A percentile compares a stretch with the other conserved stretches of the same genome.
phyloP scores from a whole-genome alignment of 2,797 vertebrate genomes.

The Pangasius larnaudii region DNA sequence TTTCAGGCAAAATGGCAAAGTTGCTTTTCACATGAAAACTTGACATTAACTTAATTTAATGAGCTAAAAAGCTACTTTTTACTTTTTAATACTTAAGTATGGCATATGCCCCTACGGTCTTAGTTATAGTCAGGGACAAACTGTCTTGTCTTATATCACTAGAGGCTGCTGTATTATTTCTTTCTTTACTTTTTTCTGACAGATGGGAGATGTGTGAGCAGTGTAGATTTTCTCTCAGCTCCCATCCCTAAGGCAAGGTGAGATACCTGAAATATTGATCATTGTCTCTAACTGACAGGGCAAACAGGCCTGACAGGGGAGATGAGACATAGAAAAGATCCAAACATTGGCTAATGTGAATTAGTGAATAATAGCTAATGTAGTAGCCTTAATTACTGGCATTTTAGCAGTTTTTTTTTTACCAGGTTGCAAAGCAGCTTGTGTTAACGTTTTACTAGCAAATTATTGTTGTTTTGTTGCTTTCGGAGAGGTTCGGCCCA shows the following conservation, averaged over 20 bases:
- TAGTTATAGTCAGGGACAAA: neutral
- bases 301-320: neutral
- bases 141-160: neutral
- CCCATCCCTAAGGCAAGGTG: slow-evolving; percentile 8
- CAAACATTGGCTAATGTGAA: neutral
- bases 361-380: neutral
- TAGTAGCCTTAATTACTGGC: neutral
- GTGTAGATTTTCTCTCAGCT: slow-evolving; percentile 7
- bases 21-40: neutral
- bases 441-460: neutral
- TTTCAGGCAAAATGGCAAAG: neutral
- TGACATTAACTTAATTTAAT: neutral
- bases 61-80: neutral
- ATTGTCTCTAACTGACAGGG: neutral
- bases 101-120: neutral
- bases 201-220: slow-evolving; percentile 2
- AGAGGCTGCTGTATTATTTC: neutral
- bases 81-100: neutral
- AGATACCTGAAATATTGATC: slow-evolving; percentile 44
- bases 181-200: neutral
- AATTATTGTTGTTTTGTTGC: neutral
- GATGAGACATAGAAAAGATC: neutral
- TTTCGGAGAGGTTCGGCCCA: neutral
- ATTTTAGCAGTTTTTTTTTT: neutral
- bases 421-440: neutral